Evolutionary conservation across 2,113 vertebrate species (phyloP), one percentile per base, ranked within the genome.

Genomic region (Nerophis ophidion): DNA sequence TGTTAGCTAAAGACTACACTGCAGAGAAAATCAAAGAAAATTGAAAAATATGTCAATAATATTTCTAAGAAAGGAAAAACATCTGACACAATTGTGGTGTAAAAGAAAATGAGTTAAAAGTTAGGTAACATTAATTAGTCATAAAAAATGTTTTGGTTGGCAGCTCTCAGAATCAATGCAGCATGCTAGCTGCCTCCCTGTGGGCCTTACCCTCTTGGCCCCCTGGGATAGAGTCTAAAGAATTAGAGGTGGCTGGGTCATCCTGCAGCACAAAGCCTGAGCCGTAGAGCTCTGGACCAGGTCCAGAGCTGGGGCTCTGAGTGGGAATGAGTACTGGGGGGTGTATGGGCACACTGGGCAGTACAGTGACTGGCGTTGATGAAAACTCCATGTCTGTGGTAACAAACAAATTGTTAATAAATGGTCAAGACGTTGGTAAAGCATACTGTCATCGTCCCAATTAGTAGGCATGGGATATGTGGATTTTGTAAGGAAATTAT

Each of bases 311-410:
- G 70, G 80, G 93, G 90, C 87, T 94, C 90, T 93, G 94, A 90
- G 93, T 93, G 94, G 92, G 92, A 92, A 91, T 91, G 93, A 93
- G 92, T 92, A 94, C 91, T 88, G 94, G 93, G 91, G 94, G 92
- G 84, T 91, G 89, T 93, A 94, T 92, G 89, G 92, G 93, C 88
- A 87, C 92, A 93, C 92, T 95, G 90, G 93, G 91, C 89, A 91
- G 94, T 92, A 85, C 74, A 81, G 93, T 94, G 92, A 95, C 87
- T 89, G 94, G 93, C 90, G 92, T 73, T 84, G 93, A 92, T 89
- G 92, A 92, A 79, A 93, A 93, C 91, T 94, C 91, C 93, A 93
- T 94, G 94, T 97, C 96, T 98, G 94, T 97, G 93, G 92, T 95
- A 93, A 96, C 93, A 98, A 98, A 99, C 93, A 98, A 89, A 99